These are phyloP conservation scores for Melanotaenia duboulayi DNA, from an alignment of 2,113 vertebrate genomes.

Conservation along the genomic window DNA sequence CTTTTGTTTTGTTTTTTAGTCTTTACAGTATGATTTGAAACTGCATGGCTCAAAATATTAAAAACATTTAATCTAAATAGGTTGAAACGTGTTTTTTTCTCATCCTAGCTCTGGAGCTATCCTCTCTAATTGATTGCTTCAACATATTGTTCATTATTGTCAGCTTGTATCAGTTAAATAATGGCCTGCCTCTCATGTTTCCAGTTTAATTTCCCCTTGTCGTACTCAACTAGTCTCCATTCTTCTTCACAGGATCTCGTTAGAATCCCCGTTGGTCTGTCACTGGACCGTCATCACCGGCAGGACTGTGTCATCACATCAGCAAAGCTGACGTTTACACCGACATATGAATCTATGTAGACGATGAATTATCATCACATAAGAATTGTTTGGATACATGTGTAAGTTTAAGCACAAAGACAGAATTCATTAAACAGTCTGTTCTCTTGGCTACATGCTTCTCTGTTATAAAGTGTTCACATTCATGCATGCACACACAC, in stretches of 20 bases:
- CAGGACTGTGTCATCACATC: conserved; percentile 11
- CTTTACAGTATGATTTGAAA: too few species aligned
- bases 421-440: background rate
- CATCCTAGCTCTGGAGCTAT: conserved; percentile 35
- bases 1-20: too few species aligned
- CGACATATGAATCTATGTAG: background rate
- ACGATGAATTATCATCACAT: background rate
- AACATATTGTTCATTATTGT: conserved; percentile 39
- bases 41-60: background rate
- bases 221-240: conserved; percentile 42
- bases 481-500: conserved; percentile 5
- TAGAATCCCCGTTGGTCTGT: conserved; percentile 40
- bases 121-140: conserved; percentile 18
- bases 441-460: background rate
- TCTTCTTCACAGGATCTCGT: conserved; percentile 39
- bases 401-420: background rate
- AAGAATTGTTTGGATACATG: background rate
- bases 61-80: background rate
- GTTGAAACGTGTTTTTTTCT: background rate
- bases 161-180: conserved; percentile 49
- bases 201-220: conserved; percentile 57
- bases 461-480: background rate
- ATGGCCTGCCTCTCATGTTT: conserved; percentile 33
- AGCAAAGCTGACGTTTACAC: background rate
- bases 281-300: conserved; percentile 27